Evolutionary conservation across 2,888 invertebrate species (phyloP).

Genomic region (Choristoneura rosaceana): DNA sequence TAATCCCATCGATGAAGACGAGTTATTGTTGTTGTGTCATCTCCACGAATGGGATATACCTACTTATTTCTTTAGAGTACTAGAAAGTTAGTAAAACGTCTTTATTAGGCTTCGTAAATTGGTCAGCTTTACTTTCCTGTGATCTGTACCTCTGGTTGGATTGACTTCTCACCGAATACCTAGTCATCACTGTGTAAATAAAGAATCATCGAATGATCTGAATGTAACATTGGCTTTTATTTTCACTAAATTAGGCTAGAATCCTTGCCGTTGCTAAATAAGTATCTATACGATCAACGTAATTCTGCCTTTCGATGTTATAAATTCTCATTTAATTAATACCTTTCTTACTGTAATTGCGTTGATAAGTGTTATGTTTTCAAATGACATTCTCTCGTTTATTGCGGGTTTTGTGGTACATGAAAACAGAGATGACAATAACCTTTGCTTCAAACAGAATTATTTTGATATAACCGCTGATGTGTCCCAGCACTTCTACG

Average conservation of each 20-base stretch:
- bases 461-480: neutral
- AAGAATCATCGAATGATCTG: conserved; percentile 83
- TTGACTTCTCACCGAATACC: conserved; percentile 62
- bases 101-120: conserved; percentile 65
- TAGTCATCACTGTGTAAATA: conserved; percentile 80
- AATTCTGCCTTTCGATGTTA: neutral
- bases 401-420: neutral
- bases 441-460: neutral
- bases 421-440: neutral
- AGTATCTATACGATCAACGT: neutral
- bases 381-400: neutral
- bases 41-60: conserved; percentile 49
- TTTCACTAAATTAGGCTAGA: conserved; percentile 43
- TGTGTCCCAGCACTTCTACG: neutral
- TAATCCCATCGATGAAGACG: conserved; percentile 51
- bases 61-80: conserved; percentile 46
- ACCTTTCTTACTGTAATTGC: neutral
- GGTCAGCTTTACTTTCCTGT: conserved; percentile 72
- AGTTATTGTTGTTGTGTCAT: conserved; percentile 38
- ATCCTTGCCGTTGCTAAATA: neutral
- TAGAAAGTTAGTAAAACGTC: conserved; percentile 56
- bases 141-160: conserved; percentile 75
- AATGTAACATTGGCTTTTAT: conserved; percentile 76
- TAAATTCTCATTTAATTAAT: neutral
- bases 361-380: neutral